phyloP scores from a whole-genome alignment of 2,797 vertebrate species.

The Lepilemur ruficaudatus region DNA sequence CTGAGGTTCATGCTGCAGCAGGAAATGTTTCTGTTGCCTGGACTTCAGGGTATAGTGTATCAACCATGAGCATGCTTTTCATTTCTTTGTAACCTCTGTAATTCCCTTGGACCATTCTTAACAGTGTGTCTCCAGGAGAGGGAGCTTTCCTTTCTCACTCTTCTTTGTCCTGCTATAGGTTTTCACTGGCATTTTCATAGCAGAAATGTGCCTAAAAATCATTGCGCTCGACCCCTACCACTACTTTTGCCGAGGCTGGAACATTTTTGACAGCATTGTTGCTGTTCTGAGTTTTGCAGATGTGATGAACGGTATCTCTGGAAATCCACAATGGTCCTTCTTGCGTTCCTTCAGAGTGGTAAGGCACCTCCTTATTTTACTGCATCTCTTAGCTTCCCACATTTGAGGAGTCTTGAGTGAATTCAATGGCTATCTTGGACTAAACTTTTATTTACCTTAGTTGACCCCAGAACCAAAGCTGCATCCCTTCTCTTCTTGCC shows the following conservation, averaged over 20 bases:
- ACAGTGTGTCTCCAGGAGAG: not conserved
- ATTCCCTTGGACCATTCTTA: not conserved
- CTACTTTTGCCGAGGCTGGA: slow-evolving; percentile 85
- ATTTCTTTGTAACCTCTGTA: not conserved
- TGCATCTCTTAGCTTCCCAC: not conserved
- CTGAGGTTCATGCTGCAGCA: no score
- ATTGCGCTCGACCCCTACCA: slow-evolving; percentile 84
- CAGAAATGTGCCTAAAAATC: slow-evolving; percentile 85
- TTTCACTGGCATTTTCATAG: slow-evolving; percentile 82
- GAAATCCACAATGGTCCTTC: rapidly evolving
- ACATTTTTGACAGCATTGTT: slow-evolving; percentile 83
- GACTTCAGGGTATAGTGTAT: not conserved
- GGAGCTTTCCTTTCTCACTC: not conserved
- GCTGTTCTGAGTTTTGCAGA: slow-evolving; percentile 80
- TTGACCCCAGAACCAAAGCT: not conserved
- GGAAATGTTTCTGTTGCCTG: not conserved
- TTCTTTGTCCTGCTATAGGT: slow-evolving; percentile 71
- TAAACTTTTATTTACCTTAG: not conserved
- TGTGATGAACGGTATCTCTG: not conserved
- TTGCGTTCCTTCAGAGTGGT: slow-evolving; percentile 92
- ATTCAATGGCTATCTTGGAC: not conserved
- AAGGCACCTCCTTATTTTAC: slow-evolving; percentile 52
- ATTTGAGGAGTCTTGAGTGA: not conserved
- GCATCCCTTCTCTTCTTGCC: not conserved
- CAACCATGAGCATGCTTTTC: not conserved